Evolutionary conservation across 92 coral and sea anemone species (phyloP).

Genomic region (Plumapathes pennacea): DNA sequence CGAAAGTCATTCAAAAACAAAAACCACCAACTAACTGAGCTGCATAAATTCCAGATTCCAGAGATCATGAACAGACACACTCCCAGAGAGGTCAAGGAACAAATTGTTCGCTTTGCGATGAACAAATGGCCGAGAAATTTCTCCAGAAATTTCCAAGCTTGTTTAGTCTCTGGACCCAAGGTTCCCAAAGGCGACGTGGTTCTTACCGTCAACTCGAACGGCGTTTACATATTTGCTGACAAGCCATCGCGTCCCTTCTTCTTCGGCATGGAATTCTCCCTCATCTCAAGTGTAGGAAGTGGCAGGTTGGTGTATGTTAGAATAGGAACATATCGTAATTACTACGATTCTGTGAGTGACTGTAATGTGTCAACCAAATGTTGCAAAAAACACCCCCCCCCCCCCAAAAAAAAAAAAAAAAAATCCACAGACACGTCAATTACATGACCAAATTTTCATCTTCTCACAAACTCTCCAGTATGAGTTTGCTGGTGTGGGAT

Average conservation of each 20-base stretch:
- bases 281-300: conserved; percentile 30
- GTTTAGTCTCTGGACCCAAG: conserved; percentile 71
- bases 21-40: too few species aligned
- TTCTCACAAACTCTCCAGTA: too few species aligned
- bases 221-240: conserved; percentile 27
- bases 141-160: conserved; percentile 67
- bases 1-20: too few species aligned
- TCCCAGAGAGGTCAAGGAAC: conserved; percentile 37
- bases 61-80: conserved; percentile 32
- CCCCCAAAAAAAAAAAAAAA: too few species aligned
- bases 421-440: too few species aligned
- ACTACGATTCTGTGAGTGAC: too few species aligned
- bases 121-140: conserved; percentile 68
- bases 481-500: too few species aligned
- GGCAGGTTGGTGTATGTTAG: conserved; percentile 53
- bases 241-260: conserved; percentile 8
- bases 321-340: too few species aligned
- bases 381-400: too few species aligned
- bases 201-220: conserved; percentile 58
- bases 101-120: conserved; percentile 47
- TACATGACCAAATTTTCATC: too few species aligned
- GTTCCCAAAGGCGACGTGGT: conserved; percentile 42
- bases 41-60: conserved; percentile 42
- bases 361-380: too few species aligned
- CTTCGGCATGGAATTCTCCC: conserved; percentile 39